A percentile compares a stretch with the other conserved stretches of the same genome.
Evolutionary conservation across 2,888 invertebrate species (phyloP).

Genomic region (Agrilus mali): DNA sequence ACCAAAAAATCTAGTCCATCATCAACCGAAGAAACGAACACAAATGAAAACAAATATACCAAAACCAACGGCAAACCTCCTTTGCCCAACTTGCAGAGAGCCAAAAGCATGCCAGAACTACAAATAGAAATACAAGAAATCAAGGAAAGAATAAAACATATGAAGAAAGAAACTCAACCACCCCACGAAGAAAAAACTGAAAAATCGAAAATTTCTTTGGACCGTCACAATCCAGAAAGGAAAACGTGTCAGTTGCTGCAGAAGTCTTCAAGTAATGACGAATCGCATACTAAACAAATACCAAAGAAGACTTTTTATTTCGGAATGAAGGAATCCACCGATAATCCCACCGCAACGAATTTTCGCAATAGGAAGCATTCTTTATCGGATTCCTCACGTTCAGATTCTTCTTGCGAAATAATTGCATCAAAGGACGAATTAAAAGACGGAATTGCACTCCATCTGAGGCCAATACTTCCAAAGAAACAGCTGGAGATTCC

Average conservation of each 20-base stretch:
- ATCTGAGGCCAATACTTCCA: constrained; percentile 65
- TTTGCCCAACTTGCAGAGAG: constrained; percentile 32
- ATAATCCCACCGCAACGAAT: constrained; percentile 4
- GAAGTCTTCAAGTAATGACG: constrained; percentile 33
- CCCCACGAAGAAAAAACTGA: neutral
- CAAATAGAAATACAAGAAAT: constrained; percentile 39
- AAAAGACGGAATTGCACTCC: constrained; percentile 52
- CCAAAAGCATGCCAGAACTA: constrained; percentile 38
- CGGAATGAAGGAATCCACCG: constrained; percentile 51
- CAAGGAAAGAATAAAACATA: constrained; percentile 26
- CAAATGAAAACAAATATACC: constrained; percentile 7
- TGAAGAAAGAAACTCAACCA: constrained; percentile 21
- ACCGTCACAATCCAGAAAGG: constrained; percentile 31
- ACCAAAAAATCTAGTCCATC: constrained; percentile 30
- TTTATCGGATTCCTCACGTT: constrained; percentile 37
- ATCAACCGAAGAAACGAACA: constrained; percentile 6
- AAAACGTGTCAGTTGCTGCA: constrained; percentile 17
- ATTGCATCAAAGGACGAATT: constrained; percentile 24
- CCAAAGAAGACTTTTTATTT: constrained; percentile 59
- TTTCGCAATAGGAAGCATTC: constrained; percentile 11
- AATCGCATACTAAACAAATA: constrained; percentile 31
- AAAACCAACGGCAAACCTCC: constrained; percentile 21
- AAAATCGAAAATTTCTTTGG: too few relatives aligned
- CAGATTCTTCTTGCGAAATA: constrained; percentile 43
- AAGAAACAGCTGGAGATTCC: constrained; percentile 66